Evolutionary conservation across 2,797 vertebrate genomes (phyloP).

Genomic region (Podarcis siculus): DNA sequence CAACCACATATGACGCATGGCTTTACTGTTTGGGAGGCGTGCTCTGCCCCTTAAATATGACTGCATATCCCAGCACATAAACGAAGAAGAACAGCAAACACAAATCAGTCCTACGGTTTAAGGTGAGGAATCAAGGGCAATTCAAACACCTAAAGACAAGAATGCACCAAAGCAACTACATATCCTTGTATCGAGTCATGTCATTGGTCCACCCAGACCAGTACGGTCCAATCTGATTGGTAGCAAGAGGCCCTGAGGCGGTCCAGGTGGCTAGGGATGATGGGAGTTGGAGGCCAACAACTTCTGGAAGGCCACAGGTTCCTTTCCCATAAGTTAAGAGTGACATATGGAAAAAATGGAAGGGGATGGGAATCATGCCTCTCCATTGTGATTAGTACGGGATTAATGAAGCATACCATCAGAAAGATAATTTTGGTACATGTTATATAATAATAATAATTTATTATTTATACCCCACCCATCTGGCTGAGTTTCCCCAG

Average conservation of each 20-base stretch:
- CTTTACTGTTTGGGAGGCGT: background rate
- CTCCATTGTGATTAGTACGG: background rate
- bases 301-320: too few species aligned
- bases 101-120: background rate
- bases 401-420: background rate
- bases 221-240: background rate
- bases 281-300: too few species aligned
- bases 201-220: background rate
- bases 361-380: background rate
- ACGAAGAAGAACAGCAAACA: background rate
- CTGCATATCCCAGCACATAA: background rate
- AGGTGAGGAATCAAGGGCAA: background rate
- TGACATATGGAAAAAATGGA: background rate
- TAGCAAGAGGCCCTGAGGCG: background rate
- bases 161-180: background rate
- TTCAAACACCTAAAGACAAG: background rate
- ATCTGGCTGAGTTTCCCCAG: too few species aligned
- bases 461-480: too few species aligned
- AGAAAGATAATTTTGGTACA: background rate
- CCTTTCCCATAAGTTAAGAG: too few species aligned
- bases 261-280: background rate
- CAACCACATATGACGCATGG: conserved; percentile 8
- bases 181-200: background rate
- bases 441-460: too few species aligned
- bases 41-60: background rate